These are phyloP conservation scores for Selene dorsalis DNA, from an alignment of 2,797 vertebrate genomes.

Conservation along the genomic window DNA sequence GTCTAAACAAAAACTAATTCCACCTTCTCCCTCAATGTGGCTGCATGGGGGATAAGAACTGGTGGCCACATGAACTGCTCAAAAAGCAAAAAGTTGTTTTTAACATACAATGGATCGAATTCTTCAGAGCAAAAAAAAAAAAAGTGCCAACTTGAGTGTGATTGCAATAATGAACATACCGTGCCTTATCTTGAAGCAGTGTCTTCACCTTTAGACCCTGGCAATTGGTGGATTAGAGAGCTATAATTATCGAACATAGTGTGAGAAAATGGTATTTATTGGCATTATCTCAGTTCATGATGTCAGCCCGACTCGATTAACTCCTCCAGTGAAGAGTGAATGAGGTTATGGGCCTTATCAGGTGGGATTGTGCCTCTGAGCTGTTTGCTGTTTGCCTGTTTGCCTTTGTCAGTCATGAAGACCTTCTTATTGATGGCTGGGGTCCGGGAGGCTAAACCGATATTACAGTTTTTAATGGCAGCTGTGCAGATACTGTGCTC, in stretches of 20 bases:
- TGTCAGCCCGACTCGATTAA: conserved; percentile 81
- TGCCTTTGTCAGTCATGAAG: conserved; percentile 79
- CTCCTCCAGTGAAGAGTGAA: conserved; percentile 78
- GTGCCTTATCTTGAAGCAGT: conserved; percentile 60
- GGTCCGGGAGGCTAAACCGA: conserved; percentile 76
- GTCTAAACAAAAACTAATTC: conserved; percentile 70
- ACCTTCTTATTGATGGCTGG: conserved; percentile 75
- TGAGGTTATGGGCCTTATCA: conserved; percentile 81
- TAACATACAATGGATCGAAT: conserved; percentile 40
- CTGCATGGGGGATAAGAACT: conserved; percentile 40
- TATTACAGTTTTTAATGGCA: conserved; percentile 81
- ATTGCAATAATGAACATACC: conserved; percentile 59
- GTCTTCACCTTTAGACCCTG: conserved; percentile 60
- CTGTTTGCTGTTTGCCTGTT: conserved; percentile 78
- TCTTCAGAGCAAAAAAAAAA: conserved; percentile 32
- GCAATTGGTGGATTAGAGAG: conserved; percentile 72
- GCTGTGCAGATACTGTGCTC: conserved; percentile 68
- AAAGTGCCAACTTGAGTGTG: conserved; percentile 41
- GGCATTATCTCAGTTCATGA: conserved; percentile 81
- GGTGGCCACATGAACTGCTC: conserved; percentile 43
- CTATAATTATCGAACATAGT: conserved; percentile 75
- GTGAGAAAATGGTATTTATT: conserved; percentile 80
- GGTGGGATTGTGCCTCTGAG: conserved; percentile 76
- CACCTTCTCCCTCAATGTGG: conserved; percentile 52
- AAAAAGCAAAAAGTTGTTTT: conserved; percentile 40